Base-by-base conservation (phyloP, 2,113 vertebrate genomes). In the Oryzias melastigma region DNA sequence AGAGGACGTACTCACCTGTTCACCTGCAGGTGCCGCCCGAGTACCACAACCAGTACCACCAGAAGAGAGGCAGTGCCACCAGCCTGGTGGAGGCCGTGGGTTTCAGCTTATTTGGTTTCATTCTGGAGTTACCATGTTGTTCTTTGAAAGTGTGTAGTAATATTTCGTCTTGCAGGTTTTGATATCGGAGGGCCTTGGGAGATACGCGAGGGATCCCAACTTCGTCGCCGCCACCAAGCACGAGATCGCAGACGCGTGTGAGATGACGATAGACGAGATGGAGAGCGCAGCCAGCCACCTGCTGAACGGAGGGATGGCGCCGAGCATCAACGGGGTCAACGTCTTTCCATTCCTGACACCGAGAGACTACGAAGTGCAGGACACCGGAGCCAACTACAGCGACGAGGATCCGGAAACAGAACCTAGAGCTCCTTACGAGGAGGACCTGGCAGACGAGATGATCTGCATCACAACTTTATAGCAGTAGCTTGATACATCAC, bases 401-500 rank as follows among this genome's bases (percentile, higher is more conserved):
- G 97, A 98, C 0, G 97, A 98, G 63, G 97, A 99, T 80, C 94
- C 94, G 0, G 97, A 98, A 69, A 78, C 70, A 0, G 92, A 91
- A 61, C 81, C 73, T 25, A 82, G 86, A 73, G 84, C 85, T 72
- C 91, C 83, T 68, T 97, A 97, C 0, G 97, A 99, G 89, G 97
- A 98, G 88, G 97, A 99, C 85, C 92, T 99, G 89, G 95, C 95
- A 8, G 97, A 98, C 43, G 97, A 99, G 87, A 98, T 99, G 96
- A 98, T 98, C 81, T 99, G 97, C 90, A 95, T 99, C 82, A 98
- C 97, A 17, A 96, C 94, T 80, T 97, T 99, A 95, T 99, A 99
- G 95, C 93, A 91, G 83, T 78, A 71, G 82, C 87, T 65, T 65
- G 75, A 85, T 60, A 56, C 64, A 24, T 67, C 48, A 58, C 56